Evolutionary conservation across 2,888 invertebrate species (phyloP).

Genomic region (Platypus cylindrus): DNA sequence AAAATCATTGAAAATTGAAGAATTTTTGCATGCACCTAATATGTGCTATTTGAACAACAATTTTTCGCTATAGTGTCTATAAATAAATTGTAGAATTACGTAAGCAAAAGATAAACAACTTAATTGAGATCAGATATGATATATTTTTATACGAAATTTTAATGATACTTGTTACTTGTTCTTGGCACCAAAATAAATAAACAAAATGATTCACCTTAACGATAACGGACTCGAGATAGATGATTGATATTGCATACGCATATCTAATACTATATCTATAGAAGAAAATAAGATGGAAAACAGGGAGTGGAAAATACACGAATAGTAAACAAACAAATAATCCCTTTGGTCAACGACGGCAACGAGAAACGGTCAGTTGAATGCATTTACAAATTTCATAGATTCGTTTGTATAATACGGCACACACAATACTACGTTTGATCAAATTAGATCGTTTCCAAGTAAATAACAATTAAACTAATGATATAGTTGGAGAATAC

Average conservation of each 20-base stretch:
- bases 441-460: slow-evolving; percentile 12
- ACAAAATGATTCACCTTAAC: slow-evolving; percentile 21
- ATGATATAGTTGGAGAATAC: slow-evolving; percentile 7
- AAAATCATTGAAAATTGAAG: slow-evolving; percentile 20
- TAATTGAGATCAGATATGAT: too few species aligned
- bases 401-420: slow-evolving; percentile 16
- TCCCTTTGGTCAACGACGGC: slow-evolving; percentile 18
- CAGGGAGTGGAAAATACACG: slow-evolving; percentile 12
- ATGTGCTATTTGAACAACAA: too few species aligned
- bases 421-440: slow-evolving; percentile 11
- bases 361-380: slow-evolving; percentile 19
- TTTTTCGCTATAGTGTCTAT: too few species aligned
- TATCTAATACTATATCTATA: too few species aligned
- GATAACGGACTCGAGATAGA: slow-evolving; percentile 8
- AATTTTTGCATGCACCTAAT: slow-evolving; percentile 10
- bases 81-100: too few species aligned
- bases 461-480: slow-evolving; percentile 15
- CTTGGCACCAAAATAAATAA: too few species aligned
- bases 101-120: too few species aligned
- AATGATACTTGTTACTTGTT: too few species aligned
- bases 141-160: too few species aligned
- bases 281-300: slow-evolving; percentile 20
- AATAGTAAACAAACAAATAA: slow-evolving; percentile 25
- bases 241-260: too few species aligned
- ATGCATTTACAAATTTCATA: slow-evolving; percentile 19